Evolutionary conservation across 2,888 invertebrate genomes (phyloP).

Genomic region (Epinotia bilunana): DNA sequence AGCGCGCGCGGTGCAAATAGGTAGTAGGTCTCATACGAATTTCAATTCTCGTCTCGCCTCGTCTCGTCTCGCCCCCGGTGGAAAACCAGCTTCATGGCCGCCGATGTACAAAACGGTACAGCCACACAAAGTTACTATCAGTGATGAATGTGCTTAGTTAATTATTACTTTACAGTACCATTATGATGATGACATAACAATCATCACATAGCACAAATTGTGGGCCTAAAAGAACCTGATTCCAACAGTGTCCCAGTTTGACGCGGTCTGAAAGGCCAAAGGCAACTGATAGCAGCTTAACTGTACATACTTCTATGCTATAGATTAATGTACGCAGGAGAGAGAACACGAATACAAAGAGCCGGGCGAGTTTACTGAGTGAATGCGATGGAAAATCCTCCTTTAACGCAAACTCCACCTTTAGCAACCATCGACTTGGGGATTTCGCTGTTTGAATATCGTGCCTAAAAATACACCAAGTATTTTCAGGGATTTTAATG

Average conservation of each 20-base stretch:
- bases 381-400: slow-evolving; percentile 13
- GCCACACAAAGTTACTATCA: not conserved
- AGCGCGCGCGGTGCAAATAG: too few relatives aligned
- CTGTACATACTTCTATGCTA: not conserved
- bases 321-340: not conserved
- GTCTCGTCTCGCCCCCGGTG: too few relatives aligned
- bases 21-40: too few relatives aligned
- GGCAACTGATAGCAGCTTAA: slow-evolving; percentile 1
- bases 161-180: not conserved
- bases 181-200: not conserved
- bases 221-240: slow-evolving; percentile 1
- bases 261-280: slow-evolving; percentile 2
- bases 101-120: too few relatives aligned
- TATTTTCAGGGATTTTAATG: not conserved
- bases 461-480: not conserved
- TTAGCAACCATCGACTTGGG: slow-evolving; percentile 2
- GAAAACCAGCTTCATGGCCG: too few relatives aligned
- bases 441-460: not conserved
- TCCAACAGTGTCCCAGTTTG: slow-evolving; percentile 3
- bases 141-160: not conserved
- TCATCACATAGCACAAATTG: not conserved
- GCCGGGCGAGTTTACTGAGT: slow-evolving; percentile 14
- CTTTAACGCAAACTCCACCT: slow-evolving; percentile 14
- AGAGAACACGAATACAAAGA: not conserved
- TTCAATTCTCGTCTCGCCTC: too few relatives aligned